Conservation (phyloP, 2,113 vertebrate species). For the Corynorhinus townsendii region DNA sequence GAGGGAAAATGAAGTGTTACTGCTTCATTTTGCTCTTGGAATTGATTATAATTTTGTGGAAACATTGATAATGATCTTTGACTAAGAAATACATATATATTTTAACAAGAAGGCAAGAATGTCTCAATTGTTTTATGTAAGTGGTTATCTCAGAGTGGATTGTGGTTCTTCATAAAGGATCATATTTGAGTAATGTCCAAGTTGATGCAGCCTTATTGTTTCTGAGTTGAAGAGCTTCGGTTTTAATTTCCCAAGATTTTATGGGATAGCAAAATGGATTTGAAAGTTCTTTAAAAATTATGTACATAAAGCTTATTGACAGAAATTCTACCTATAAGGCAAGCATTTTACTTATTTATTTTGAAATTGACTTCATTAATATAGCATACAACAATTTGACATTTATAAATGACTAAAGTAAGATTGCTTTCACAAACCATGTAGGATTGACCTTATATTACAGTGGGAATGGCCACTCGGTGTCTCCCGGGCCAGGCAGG, state of each 20-base stretch:
- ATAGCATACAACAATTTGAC: background rate
- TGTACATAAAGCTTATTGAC: background rate
- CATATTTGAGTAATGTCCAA: background rate
- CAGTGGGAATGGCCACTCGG: background rate
- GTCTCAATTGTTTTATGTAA: background rate
- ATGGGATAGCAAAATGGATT: background rate
- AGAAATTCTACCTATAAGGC: background rate
- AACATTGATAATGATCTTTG: background rate
- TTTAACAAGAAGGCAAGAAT: background rate
- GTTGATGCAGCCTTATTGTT: background rate
- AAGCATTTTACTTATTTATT: background rate
- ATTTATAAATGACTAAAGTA: background rate
- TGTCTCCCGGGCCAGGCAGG: background rate
- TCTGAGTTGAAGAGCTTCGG: background rate
- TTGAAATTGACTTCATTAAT: constrained; percentile 27
- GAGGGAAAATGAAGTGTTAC: background rate
- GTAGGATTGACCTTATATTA: background rate
- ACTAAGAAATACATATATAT: background rate
- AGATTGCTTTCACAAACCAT: background rate
- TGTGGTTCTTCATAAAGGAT: background rate
- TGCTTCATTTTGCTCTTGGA: background rate
- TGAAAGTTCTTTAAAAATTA: constrained; percentile 15
- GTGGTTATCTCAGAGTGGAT: background rate
- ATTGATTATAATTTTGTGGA: background rate
- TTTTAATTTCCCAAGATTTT: background rate